These are phyloP conservation scores for Orchesellides sinensis DNA, from an alignment of 2,888 invertebrate genomes.

Conservation along the genomic window DNA sequence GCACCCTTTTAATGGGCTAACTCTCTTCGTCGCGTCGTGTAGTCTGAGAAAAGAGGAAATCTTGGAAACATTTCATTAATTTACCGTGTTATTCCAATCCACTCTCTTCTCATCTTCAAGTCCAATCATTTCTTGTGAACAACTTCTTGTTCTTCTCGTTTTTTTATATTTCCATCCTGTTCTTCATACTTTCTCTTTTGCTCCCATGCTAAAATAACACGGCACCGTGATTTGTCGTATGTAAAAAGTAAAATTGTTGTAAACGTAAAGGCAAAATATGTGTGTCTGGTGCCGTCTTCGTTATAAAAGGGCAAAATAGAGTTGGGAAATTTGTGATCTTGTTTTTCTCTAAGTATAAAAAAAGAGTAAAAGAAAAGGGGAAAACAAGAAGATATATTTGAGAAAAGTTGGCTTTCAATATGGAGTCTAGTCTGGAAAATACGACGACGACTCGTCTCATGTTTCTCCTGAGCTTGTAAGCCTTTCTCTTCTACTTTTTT, in stretches of 20 bases:
- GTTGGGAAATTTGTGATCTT: conserved; percentile 27
- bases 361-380: background rate
- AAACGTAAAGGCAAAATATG: background rate
- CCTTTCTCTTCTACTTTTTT: too few species aligned
- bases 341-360: conserved; percentile 19
- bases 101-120: conserved; percentile 22
- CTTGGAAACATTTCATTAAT: conserved; percentile 56
- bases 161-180: too few species aligned
- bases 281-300: background rate
- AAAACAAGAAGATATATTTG: background rate
- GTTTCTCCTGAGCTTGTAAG: too few species aligned
- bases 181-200: too few species aligned
- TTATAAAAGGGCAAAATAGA: background rate
- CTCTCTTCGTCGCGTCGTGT: background rate
- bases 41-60: conserved; percentile 13
- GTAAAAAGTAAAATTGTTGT: conserved; percentile 30
- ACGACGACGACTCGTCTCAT: too few species aligned
- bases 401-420: background rate
- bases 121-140: conserved; percentile 20
- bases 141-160: background rate
- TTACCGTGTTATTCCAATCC: conserved; percentile 50
- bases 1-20: conserved; percentile 46
- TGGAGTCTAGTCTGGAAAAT: too few species aligned
- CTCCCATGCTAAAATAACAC: too few species aligned
- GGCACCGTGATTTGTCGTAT: too few species aligned